These are phyloP conservation scores for Tinea pellionella DNA, from an alignment of 2,888 invertebrate genomes.

Conservation along the genomic window DNA sequence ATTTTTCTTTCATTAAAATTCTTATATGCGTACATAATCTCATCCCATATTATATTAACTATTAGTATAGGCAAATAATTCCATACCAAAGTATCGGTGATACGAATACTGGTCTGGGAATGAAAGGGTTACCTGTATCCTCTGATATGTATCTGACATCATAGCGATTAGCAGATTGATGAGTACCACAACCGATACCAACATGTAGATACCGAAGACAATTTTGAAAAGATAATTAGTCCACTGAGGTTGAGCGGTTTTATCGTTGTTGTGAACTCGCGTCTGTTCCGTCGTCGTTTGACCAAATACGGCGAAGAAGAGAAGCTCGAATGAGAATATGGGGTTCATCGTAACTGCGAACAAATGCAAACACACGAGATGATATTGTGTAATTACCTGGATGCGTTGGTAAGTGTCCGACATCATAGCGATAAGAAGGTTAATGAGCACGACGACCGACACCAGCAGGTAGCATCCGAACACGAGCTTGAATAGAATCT, in stretches of 20 bases:
- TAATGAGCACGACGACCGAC: slow-evolving; percentile 97
- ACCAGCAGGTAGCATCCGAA: slow-evolving; percentile 98
- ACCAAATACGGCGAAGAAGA: slow-evolving; percentile 99
- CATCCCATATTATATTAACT: not conserved
- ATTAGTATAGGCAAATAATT: not conserved
- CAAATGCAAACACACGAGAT: slow-evolving; percentile 51
- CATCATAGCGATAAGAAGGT: slow-evolving; percentile 99
- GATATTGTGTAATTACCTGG: slow-evolving; percentile 80
- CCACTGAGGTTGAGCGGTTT: slow-evolving; percentile 80
- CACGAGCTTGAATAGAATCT: slow-evolving; percentile 88
- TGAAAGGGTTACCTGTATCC: slow-evolving; percentile 85
- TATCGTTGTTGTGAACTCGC: slow-evolving; percentile 72
- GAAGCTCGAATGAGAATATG: slow-evolving; percentile 93
- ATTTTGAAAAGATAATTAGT: slow-evolving; percentile 89
- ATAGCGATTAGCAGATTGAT: slow-evolving; percentile 99
- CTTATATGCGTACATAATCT: too few species aligned
- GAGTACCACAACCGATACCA: slow-evolving; percentile 98
- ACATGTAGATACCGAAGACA: slow-evolving; percentile 94
- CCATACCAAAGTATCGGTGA: not conserved
- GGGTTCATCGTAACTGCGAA: slow-evolving; percentile 92
- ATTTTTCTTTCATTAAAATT: too few species aligned
- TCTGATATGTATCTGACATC: slow-evolving; percentile 99
- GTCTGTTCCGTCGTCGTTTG: slow-evolving; percentile 88
- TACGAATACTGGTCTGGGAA: not conserved
- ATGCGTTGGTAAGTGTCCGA: slow-evolving; percentile 99